Evolutionary conservation across 2,113 vertebrate species (phyloP), one percentile per base, ranked within the genome.

Genomic region (Mandrillus leucophaeus): DNA sequence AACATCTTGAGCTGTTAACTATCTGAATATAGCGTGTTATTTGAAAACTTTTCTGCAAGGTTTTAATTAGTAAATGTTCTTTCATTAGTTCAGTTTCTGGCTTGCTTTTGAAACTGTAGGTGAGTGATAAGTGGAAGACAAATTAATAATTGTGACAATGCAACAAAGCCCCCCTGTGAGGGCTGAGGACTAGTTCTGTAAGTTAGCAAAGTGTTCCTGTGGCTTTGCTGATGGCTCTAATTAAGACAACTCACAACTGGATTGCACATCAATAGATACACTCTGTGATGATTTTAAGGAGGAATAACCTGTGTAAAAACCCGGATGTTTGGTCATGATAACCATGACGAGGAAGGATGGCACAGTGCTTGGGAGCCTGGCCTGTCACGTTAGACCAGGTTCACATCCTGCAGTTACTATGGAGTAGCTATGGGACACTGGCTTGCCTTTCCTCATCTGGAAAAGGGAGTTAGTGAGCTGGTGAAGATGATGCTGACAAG

Each of bases 1-100:
- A 35, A 0, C 57, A 12, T 32, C 11, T 95, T 66, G 86, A 92
- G 25, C 87, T 92, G 25, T 97, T 97, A 76, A 76, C 57, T 97
- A 86, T 55, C 23, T 16, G 8, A 87, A 45, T 25, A 10, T 0
- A 1, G 14, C 17, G 0, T 87, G 30, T 93, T 94, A 87, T 38
- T 88, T 94, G 72, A 48, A 97, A 40, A 75, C 88, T 96, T 96
- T 90, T 61, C 5, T 27, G 48, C 27, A 1, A 93, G 97, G 57
- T 81, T 97, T 97, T 96, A 96, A 86, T 96, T 96, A 78, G 95
- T 79, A 88, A 96, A 52, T n/a, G 0, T 79, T 92, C 27, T 79
- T 93, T 90, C 83, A 8, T 68, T 93, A 79, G 83, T 35, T 22
- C 13, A 30, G 9, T 70, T 50, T 95, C 87, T 88, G 43, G 17